phyloP scores from a whole-genome alignment of 2,888 invertebrate species.

The Eristalinus aeneus region DNA sequence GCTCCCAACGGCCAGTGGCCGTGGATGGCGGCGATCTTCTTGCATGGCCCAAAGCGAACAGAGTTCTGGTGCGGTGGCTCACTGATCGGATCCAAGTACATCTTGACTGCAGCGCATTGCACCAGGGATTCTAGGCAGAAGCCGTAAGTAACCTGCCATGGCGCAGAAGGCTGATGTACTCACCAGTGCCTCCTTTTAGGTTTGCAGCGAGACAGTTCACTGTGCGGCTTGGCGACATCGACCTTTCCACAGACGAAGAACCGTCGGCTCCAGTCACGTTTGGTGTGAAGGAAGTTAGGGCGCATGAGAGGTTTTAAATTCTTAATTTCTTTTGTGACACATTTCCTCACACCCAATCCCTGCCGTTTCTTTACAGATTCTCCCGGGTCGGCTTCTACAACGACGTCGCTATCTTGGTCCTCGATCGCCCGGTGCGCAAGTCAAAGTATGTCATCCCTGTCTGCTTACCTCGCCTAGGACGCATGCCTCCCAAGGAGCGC shows the following conservation, averaged over 20 bases:
- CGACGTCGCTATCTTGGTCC: slow-evolving; percentile 87
- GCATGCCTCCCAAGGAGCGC: slow-evolving; percentile 79
- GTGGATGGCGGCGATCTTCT: slow-evolving; percentile 97
- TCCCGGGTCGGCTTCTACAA: slow-evolving; percentile 96
- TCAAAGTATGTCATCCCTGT: slow-evolving; percentile 93
- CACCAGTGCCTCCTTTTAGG: slow-evolving; percentile 80
- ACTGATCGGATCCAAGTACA: slow-evolving; percentile 89
- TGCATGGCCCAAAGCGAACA: slow-evolving; percentile 90
- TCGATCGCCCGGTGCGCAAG: slow-evolving; percentile 86
- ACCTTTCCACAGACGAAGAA: slow-evolving; percentile 91
- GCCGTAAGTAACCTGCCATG: slow-evolving; percentile 84
- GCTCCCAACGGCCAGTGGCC: slow-evolving; percentile 94
- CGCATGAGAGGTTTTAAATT: slow-evolving; percentile 84
- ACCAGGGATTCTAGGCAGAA: slow-evolving; percentile 93
- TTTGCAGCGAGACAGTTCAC: slow-evolving; percentile 94
- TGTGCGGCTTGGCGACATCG: slow-evolving; percentile 93
- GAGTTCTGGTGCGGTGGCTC: slow-evolving; percentile 98
- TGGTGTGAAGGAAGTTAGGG: slow-evolving; percentile 88
- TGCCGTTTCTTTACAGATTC: slow-evolving; percentile 82
- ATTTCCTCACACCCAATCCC: not conserved
- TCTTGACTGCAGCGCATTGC: slow-evolving; percentile 95
- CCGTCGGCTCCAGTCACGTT: slow-evolving; percentile 91
- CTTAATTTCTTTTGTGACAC: not conserved
- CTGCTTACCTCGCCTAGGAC: slow-evolving; percentile 87
- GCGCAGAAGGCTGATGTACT: no score